phyloP scores from a whole-genome alignment of 2,797 vertebrate genomes.

The Rhabdomys pumilio region DNA sequence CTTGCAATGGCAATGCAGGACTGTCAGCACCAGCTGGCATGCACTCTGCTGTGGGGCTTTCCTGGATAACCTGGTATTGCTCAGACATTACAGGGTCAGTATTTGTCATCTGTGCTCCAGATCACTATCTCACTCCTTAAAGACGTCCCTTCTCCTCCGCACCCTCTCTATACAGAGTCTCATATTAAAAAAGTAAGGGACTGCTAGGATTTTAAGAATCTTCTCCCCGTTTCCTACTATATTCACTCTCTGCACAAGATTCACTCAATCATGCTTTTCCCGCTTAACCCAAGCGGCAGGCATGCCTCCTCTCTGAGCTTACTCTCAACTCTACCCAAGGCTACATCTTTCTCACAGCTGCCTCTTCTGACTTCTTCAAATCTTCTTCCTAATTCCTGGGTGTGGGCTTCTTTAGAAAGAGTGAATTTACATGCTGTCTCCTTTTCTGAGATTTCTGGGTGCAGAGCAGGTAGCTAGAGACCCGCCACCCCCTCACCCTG shows the following conservation, averaged over 20 bases:
- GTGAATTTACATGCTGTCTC: not conserved
- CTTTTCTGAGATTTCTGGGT: not conserved
- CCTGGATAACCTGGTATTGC: not conserved
- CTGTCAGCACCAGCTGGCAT: rapidly evolving
- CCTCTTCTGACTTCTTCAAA: conserved; percentile 18
- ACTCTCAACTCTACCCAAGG: not conserved
- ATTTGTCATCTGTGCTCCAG: not conserved
- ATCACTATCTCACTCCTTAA: not conserved
- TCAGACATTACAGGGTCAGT: not conserved
- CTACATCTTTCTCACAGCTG: not conserved
- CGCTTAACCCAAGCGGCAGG: not conserved
- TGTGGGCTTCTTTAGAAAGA: not conserved
- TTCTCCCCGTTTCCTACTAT: not conserved
- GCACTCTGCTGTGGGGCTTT: not conserved
- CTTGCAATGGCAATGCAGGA: not conserved
- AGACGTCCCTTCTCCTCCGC: not conserved
- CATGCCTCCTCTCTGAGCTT: not conserved
- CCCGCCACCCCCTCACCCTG: not conserved
- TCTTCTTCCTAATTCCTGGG: not conserved
- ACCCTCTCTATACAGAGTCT: not conserved
- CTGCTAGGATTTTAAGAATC: not conserved
- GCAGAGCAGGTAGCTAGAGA: not conserved
- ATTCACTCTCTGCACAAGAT: not conserved
- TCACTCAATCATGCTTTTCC: not conserved
- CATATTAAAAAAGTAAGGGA: not conserved